Base-by-base conservation (phyloP, 1,140 invertebrate species). In the Orchesella cincta region DNA sequence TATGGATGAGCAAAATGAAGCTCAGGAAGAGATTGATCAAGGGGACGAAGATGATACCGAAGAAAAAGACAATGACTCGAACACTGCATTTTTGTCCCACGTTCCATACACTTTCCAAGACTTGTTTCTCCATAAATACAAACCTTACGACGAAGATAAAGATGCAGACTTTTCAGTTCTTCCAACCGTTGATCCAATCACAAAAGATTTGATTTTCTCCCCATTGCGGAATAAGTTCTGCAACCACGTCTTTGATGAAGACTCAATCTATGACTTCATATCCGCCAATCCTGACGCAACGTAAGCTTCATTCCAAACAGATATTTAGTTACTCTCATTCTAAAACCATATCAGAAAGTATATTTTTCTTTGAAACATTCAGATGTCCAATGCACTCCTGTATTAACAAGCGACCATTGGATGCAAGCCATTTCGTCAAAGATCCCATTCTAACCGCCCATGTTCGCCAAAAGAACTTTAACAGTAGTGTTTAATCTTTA, bases 331-430 rank as follows among this genome's bases (percentile, higher is more conserved):
- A n/a, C n/a, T n/a, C n/a, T n/a, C n/a, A n/a, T n/a, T n/a, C n/a
- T n/a, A n/a, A n/a, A n/a, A n/a, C n/a, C n/a, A n/a, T n/a, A n/a
- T n/a, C n/a, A n/a, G n/a, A n/a, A n/a, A n/a, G n/a, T n/a, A n/a
- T n/a, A n/a, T n/a, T n/a, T n/a, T n/a, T n/a, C n/a, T n/a, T n/a
- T n/a, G n/a, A 20, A 46, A 46, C 20, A 12, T 62, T 33, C 31
- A 81, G 78, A 26, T 81, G 80, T 76, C 80, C 80, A 29, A 35
- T 79, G 26, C 8, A 76, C 16, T 74, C 74, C 0, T 81, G 80
- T 33, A 18, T 5, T 0, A 81, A 81, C 54, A 23, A 54, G 2
- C 51, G 52, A 34, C 20, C 33, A 8, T 64, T 81, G 26, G 34
- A 74, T 1, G n/a, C 8, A 14, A 54, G 64, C 0, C 70, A 81